Evolutionary conservation across 2,888 invertebrate species (phyloP).

Genomic region (Zeuzera pyrina): DNA sequence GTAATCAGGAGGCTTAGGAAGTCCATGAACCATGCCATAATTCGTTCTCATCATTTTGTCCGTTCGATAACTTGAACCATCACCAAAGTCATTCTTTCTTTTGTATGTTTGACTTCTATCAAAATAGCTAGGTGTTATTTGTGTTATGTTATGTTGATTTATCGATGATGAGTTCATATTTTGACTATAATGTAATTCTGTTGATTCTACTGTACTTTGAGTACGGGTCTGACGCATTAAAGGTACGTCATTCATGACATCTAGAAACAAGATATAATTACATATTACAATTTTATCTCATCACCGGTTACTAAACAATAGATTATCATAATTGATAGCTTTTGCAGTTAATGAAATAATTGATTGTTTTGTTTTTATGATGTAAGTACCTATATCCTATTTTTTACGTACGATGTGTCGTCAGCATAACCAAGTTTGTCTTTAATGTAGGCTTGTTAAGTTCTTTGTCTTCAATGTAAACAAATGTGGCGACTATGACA

Average conservation of each 20-base stretch:
- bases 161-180: conserved; percentile 30
- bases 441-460: too few relatives aligned
- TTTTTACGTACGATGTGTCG: too few relatives aligned
- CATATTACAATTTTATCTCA: background rate
- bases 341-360: too few relatives aligned
- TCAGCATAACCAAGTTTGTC: too few relatives aligned
- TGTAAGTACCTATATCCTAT: too few relatives aligned
- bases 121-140: conserved; percentile 49
- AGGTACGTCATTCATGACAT: conserved; percentile 47
- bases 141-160: conserved; percentile 41
- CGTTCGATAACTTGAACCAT: conserved; percentile 45
- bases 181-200: conserved; percentile 52
- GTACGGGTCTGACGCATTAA: conserved; percentile 46
- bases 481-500: too few relatives aligned
- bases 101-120: conserved; percentile 50
- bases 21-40: conserved; percentile 46
- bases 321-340: background rate
- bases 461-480: too few relatives aligned
- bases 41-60: conserved; percentile 60
- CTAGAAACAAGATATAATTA: conserved; percentile 26
- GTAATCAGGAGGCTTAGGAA: conserved; percentile 41
- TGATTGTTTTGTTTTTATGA: too few relatives aligned
- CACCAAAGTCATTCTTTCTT: conserved; percentile 56
- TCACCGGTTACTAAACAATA: background rate
- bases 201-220: conserved; percentile 52